Conservation (phyloP, 2,113 vertebrate genomes). For the Motacilla alba region DNA sequence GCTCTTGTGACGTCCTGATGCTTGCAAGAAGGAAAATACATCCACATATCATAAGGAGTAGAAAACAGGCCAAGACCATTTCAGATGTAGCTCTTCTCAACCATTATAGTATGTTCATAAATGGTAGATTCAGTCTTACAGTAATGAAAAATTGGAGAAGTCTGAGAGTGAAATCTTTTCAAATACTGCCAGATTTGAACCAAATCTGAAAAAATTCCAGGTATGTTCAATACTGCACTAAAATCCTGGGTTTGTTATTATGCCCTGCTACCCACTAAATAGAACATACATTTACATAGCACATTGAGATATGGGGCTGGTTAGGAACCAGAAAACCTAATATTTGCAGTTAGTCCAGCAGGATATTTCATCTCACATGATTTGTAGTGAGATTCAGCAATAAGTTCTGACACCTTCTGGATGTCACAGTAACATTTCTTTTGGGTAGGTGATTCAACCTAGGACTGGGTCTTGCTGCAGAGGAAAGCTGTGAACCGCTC, state of each 20-base stretch:
- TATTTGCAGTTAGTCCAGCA: not conserved
- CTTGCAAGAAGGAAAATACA: not conserved
- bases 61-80: not conserved
- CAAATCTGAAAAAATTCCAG: not conserved
- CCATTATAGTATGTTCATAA: not conserved
- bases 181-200: not conserved
- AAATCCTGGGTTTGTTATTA: not conserved
- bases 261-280: not conserved
- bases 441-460: not conserved
- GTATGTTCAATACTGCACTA: not conserved
- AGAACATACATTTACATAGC: not conserved
- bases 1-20: not conserved
- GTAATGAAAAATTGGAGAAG: not conserved
- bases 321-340: not conserved
- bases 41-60: not conserved
- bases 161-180: not conserved
- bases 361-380: not conserved
- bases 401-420: not conserved
- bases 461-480: not conserved
- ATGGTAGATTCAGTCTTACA: not conserved
- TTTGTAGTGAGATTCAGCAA: not conserved
- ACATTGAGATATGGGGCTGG: not conserved
- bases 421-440: not conserved
- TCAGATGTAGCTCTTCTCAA: not conserved
- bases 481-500: not conserved